A percentile compares a stretch with the other conserved stretches of the same genome.
These are phyloP conservation scores for Larimichthys polyactis DNA, from an alignment of 2,113 vertebrate species.

Conservation along the genomic window DNA sequence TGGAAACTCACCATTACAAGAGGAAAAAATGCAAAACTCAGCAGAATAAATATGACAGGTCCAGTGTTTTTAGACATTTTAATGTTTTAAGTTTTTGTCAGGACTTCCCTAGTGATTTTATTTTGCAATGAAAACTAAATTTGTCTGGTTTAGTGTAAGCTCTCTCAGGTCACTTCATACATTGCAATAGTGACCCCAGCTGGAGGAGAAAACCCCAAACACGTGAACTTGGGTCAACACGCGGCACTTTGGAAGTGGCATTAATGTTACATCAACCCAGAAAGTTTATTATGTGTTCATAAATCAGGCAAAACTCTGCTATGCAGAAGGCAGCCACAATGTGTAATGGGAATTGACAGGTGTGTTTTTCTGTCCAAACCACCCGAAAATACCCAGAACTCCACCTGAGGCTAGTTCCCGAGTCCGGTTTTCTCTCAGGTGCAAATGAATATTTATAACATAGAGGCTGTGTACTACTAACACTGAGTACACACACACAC, in stretches of 20 bases:
- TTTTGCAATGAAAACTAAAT: background rate
- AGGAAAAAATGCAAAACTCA: no score
- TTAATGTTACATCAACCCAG: background rate
- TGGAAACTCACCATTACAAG: no score
- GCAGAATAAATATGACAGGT: no score
- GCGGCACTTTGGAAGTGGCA: background rate
- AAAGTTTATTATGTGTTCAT: conserved; percentile 1
- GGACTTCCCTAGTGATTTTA: background rate
- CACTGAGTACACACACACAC: background rate
- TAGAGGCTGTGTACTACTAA: background rate
- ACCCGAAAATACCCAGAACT: conserved; percentile 5
- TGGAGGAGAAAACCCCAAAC: background rate
- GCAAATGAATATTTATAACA: conserved; percentile 37
- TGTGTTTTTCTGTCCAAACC: conserved; percentile 22
- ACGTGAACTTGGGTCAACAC: background rate
- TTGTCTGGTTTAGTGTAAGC: background rate
- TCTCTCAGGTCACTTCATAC: background rate
- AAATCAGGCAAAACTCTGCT: background rate
- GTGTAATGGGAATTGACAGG: conserved; percentile 37
- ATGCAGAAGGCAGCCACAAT: background rate
- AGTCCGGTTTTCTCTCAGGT: conserved; percentile 29
- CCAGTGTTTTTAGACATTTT: no score
- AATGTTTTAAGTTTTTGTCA: background rate
- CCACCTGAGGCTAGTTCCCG: conserved; percentile 9
- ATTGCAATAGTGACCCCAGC: background rate